Evolutionary conservation across 2,797 vertebrate species (phyloP).

Genomic region (Poecilia velifera): DNA sequence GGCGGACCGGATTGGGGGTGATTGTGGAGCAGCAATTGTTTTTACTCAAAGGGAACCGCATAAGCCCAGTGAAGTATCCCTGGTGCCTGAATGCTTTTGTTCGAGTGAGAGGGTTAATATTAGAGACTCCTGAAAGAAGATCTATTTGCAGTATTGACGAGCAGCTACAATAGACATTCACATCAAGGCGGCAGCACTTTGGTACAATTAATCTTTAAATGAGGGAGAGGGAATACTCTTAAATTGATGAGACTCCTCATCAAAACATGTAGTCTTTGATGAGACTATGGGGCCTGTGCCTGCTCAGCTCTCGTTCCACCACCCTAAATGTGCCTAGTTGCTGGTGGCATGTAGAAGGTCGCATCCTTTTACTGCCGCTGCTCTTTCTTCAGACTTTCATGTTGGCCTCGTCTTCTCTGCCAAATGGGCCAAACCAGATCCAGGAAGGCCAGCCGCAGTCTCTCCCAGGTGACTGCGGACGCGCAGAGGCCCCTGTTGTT

Average conservation of each 20-base stretch:
- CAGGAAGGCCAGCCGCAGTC: slow-evolving; percentile 43
- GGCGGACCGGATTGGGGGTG: slow-evolving; percentile 60
- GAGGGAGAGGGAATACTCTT: slow-evolving; percentile 66
- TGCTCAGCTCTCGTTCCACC: slow-evolving; percentile 38
- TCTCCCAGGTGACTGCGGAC: slow-evolving; percentile 67
- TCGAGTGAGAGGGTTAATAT: slow-evolving; percentile 75
- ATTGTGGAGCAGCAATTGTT: slow-evolving; percentile 84
- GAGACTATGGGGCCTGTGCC: slow-evolving; percentile 42
- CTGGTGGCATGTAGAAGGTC: slow-evolving; percentile 51
- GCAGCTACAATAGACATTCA: slow-evolving; percentile 80
- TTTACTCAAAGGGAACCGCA: slow-evolving; percentile 72
- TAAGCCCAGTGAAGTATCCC: slow-evolving; percentile 78
- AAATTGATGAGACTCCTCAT: slow-evolving; percentile 61
- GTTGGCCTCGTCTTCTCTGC: slow-evolving; percentile 16
- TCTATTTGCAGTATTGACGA: slow-evolving; percentile 84
- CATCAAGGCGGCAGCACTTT: slow-evolving; percentile 68
- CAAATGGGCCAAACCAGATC: slow-evolving; percentile 48
- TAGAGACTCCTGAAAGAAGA: slow-evolving; percentile 82
- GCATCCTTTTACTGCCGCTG: slow-evolving; percentile 42
- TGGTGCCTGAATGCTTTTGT: slow-evolving; percentile 54
- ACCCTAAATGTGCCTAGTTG: slow-evolving; percentile 45
- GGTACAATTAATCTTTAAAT: slow-evolving; percentile 81
- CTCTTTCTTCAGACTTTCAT: slow-evolving; percentile 36
- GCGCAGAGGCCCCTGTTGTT: slow-evolving; percentile 69
- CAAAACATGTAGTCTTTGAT: slow-evolving; percentile 44